These are phyloP conservation scores for Drosophila tanythrix DNA, from an alignment of 2,888 invertebrate species.

Conservation along the genomic window DNA sequence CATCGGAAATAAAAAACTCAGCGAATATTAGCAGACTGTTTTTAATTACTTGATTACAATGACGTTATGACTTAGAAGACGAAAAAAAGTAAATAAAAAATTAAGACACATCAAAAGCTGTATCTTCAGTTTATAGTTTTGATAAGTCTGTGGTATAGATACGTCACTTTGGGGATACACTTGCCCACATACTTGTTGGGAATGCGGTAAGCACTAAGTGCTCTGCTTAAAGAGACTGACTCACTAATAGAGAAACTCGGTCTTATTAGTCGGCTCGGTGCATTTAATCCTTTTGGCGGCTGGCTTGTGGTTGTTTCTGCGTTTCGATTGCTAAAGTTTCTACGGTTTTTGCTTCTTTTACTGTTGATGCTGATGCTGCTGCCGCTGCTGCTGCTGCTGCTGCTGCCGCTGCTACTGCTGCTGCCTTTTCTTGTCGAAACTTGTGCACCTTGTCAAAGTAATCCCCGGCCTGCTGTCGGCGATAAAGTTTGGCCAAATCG, in stretches of 20 bases:
- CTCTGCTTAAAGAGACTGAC: not conserved
- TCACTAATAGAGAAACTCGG: slow-evolving; percentile 16
- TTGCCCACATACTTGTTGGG: not conserved
- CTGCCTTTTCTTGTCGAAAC: slow-evolving; percentile 49
- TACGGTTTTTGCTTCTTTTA: not conserved
- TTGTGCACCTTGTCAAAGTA: slow-evolving; percentile 76
- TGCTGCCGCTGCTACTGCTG: slow-evolving; percentile 26
- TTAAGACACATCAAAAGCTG: not conserved
- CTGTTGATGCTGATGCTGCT: not conserved
- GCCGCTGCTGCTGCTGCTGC: not conserved
- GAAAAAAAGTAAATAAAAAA: no score
- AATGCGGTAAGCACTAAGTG: not conserved
- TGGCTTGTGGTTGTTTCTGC: slow-evolving; percentile 27
- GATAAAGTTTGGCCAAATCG: slow-evolving; percentile 81
- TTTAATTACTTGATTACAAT: no score
- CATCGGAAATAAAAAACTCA: not conserved
- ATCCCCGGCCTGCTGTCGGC: slow-evolving; percentile 65
- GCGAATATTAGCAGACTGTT: no score
- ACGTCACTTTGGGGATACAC: not conserved
- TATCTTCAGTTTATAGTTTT: not conserved
- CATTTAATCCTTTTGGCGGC: slow-evolving; percentile 39
- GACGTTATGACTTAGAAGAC: no score
- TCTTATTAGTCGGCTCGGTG: slow-evolving; percentile 26
- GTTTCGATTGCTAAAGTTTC: slow-evolving; percentile 11
- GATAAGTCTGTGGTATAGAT: not conserved